phyloP scores from a whole-genome alignment of 2,113 vertebrate genomes.

The Crotalus horridus region DNA sequence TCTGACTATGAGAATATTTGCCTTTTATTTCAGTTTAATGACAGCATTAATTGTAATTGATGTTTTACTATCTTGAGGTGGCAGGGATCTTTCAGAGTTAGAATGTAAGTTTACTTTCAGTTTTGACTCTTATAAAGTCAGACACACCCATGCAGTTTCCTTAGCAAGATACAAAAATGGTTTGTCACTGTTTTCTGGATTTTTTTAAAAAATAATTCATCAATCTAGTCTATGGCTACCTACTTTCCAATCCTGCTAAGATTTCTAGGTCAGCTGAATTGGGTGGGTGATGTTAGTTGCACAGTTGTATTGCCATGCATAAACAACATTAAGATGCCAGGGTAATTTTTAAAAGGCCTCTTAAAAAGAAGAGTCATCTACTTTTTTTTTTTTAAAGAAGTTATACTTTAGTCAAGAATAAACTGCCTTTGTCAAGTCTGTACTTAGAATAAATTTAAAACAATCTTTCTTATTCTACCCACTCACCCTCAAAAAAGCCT shows the following conservation, averaged over 20 bases:
- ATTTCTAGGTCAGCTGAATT: background rate
- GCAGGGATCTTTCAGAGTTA: background rate
- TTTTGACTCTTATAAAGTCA: background rate
- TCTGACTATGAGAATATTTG: background rate
- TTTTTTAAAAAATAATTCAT: background rate
- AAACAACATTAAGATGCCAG: background rate
- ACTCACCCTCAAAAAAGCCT: background rate
- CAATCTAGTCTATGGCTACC: background rate
- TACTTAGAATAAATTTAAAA: background rate
- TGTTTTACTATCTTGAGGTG: background rate
- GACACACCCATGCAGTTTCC: background rate
- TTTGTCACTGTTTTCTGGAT: background rate
- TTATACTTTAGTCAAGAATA: background rate
- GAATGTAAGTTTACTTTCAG: background rate
- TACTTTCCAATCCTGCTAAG: background rate
- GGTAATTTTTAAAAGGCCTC: background rate
- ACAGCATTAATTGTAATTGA: background rate
- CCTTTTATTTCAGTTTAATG: background rate
- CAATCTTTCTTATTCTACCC: background rate
- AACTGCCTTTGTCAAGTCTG: background rate
- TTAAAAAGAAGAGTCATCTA: background rate
- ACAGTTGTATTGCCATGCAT: background rate
- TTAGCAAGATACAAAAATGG: background rate
- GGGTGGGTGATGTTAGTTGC: background rate
- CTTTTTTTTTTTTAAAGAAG: background rate